Conservation (phyloP, 2,888 invertebrate species). For the Parascotia fuliginaria region DNA sequence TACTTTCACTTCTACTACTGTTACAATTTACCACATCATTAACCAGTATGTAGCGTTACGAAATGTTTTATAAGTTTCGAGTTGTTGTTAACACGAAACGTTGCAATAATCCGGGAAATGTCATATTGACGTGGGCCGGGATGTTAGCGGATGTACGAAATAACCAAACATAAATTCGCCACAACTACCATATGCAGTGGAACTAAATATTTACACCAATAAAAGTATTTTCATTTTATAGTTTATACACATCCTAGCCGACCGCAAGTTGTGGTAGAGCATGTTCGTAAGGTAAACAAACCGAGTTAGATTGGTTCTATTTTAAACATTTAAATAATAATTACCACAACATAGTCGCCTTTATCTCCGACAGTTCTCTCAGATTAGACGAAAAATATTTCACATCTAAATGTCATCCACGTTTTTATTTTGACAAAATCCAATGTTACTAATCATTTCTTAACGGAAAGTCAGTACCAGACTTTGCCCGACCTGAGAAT, state of each 20-base stretch:
- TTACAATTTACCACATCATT: conserved; percentile 51
- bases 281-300: conserved; percentile 42
- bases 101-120: conserved; percentile 45
- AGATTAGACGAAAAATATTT: no score
- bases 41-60: conserved; percentile 35
- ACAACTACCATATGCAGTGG: conserved; percentile 10
- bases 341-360: no score
- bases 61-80: conserved; percentile 28
- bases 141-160: conserved; percentile 36
- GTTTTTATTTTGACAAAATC: no score
- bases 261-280: conserved; percentile 21
- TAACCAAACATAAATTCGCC: conserved; percentile 15
- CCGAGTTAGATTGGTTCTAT: conserved; percentile 36
- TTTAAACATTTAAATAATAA: no score
- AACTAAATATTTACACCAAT: conserved; percentile 48
- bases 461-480: no score
- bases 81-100: conserved; percentile 35
- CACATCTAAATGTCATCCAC: no score
- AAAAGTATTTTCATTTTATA: conserved; percentile 47
- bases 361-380: no score
- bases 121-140: conserved; percentile 33
- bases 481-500: no score
- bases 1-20: conserved; percentile 33
- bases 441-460: no score
- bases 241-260: conserved; percentile 17